These are phyloP conservation scores for Pterocles gutturalis DNA, from an alignment of 2,113 vertebrate genomes.

Conservation along the genomic window DNA sequence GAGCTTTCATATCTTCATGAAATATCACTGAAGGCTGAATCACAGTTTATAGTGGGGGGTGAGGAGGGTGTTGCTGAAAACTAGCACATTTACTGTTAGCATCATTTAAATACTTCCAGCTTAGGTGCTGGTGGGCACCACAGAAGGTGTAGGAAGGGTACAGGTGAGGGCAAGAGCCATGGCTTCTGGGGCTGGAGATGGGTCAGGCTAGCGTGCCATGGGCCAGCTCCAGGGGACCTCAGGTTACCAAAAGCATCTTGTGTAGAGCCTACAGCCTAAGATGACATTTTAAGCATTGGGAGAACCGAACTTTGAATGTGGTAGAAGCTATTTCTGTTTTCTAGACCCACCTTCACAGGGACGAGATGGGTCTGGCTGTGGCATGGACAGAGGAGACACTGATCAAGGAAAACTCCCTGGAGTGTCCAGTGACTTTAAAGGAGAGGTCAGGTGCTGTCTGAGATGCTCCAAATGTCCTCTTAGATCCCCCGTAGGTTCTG, in stretches of 20 bases:
- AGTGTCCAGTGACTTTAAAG: background rate
- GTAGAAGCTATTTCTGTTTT: background rate
- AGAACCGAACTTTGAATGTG: background rate
- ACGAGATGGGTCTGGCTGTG: background rate
- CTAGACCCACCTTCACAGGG: background rate
- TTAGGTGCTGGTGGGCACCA: background rate
- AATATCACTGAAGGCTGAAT: background rate
- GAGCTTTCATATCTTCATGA: background rate
- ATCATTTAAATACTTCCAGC: background rate
- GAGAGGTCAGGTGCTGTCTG: background rate
- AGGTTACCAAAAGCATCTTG: background rate
- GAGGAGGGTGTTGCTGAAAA: background rate
- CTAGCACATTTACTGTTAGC: background rate
- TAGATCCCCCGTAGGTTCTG: background rate
- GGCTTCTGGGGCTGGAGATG: background rate
- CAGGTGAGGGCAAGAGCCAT: background rate
- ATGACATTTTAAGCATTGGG: background rate
- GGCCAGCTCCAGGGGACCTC: background rate
- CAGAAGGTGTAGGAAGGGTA: background rate
- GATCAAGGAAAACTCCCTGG: background rate
- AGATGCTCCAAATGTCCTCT: background rate
- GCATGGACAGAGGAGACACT: background rate
- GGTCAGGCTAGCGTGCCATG: rapidly evolving
- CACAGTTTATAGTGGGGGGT: background rate
- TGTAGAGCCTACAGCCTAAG: background rate